phyloP scores from a whole-genome alignment of 2,888 invertebrate genomes.

The Sipha maydis region DNA sequence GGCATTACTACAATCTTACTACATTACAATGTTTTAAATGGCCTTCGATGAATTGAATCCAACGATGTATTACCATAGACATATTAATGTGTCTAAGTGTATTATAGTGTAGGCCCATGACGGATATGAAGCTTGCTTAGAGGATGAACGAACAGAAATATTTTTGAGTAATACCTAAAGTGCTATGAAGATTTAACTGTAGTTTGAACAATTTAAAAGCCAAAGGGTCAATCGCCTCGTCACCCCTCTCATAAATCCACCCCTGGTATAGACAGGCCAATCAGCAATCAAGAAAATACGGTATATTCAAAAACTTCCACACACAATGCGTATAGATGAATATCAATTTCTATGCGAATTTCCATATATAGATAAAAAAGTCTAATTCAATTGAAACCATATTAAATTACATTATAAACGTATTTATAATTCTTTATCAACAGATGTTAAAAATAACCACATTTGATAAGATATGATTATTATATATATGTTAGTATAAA shows the following conservation, averaged over 20 bases:
- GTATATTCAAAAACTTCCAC: neutral
- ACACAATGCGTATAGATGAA: neutral
- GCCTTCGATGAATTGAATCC: conserved; percentile 36
- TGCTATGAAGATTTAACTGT: no score
- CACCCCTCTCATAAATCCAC: no score
- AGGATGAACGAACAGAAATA: no score
- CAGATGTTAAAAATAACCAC: neutral
- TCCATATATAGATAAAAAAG: neutral
- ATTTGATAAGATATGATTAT: neutral
- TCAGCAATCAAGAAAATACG: neutral
- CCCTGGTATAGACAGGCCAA: no score
- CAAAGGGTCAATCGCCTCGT: no score
- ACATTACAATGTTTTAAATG: conserved; percentile 1
- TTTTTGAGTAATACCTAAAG: no score
- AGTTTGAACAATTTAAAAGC: no score
- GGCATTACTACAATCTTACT: conserved; percentile 9
- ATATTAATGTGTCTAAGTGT: no score
- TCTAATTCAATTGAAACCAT: neutral
- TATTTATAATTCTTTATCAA: neutral
- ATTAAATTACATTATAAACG: neutral
- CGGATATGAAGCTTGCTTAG: no score
- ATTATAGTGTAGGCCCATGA: no score
- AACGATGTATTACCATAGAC: neutral
- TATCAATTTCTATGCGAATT: neutral
- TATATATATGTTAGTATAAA: no score